phyloP scores from a whole-genome alignment of 2,797 vertebrate species.

The Lates japonicus region DNA sequence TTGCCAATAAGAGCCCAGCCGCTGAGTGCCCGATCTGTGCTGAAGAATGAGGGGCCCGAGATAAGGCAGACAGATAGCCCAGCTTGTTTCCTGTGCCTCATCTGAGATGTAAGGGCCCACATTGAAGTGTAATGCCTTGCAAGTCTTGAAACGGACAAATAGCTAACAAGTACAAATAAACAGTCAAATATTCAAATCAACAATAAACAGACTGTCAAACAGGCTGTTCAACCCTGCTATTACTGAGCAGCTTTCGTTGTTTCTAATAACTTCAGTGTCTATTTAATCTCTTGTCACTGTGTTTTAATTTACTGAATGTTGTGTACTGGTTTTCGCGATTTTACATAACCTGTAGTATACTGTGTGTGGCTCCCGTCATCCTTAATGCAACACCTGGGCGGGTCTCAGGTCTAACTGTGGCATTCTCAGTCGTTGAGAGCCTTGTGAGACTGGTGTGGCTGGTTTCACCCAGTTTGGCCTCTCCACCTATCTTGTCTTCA shows the following conservation, averaged over 20 bases:
- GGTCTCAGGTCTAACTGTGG: not conserved
- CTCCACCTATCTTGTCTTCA: constrained; percentile 53
- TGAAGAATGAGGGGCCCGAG: constrained; percentile 67
- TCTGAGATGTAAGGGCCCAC: constrained; percentile 54
- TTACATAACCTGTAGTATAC: constrained; percentile 24
- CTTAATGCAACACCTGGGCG: constrained; percentile 3
- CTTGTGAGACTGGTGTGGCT: constrained; percentile 75
- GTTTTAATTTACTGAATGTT: constrained; percentile 34
- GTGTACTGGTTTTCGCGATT: constrained; percentile 31
- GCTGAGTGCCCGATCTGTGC: constrained; percentile 58
- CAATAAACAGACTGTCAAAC: constrained; percentile 57
- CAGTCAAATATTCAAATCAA: constrained; percentile 66
- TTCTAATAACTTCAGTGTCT: constrained; percentile 18
- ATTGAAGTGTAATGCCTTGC: constrained; percentile 55
- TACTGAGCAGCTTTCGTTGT: constrained; percentile 48
- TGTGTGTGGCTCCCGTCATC: not conserved
- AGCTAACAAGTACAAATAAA: constrained; percentile 64
- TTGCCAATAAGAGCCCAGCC: constrained; percentile 57
- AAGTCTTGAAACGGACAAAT: constrained; percentile 62
- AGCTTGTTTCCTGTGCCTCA: constrained; percentile 78
- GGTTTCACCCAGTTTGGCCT: constrained; percentile 59
- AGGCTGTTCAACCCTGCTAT: constrained; percentile 39
- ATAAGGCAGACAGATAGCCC: constrained; percentile 64
- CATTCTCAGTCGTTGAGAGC: constrained; percentile 61
- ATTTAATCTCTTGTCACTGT: constrained; percentile 29